A percentile compares a stretch with the other conserved stretches of the same genome.
Conservation (phyloP, 2,888 invertebrate genomes). For the Koerneria pararmatus region DNA sequence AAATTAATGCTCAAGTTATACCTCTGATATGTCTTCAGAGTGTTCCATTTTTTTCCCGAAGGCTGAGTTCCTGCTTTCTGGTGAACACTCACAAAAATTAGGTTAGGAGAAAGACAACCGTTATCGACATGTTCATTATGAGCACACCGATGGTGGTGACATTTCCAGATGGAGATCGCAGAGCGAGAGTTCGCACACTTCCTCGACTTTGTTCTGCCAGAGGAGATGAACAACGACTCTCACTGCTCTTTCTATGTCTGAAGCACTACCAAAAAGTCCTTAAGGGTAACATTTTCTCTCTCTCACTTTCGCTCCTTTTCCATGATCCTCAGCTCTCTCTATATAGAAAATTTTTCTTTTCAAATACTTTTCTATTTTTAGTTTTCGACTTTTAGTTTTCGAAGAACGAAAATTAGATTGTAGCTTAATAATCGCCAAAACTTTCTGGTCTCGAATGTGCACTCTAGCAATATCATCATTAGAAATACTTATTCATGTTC, state of each 20-base stretch:
- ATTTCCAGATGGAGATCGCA: conserved; percentile 30
- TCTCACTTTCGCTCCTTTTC: conserved; percentile 1
- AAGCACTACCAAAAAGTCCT: conserved; percentile 14
- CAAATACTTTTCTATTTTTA: no score
- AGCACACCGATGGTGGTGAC: conserved; percentile 31
- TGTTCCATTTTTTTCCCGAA: no score
- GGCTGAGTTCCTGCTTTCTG: no score
- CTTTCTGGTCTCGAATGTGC: no score
- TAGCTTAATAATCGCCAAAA: no score
- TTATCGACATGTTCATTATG: conserved; percentile 26
- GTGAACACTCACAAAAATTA: no score
- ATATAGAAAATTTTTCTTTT: background rate
- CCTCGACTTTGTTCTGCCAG: conserved; percentile 39
- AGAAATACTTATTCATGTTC: no score
- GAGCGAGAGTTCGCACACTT: conserved; percentile 41
- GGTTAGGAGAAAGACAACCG: background rate
- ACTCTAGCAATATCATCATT: no score
- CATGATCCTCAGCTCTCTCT: background rate
- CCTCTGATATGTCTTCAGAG: no score
- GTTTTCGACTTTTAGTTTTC: no score
- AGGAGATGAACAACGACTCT: conserved; percentile 36
- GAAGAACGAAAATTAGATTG: no score
- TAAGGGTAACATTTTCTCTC: background rate
- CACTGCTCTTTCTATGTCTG: conserved; percentile 37
- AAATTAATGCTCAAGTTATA: no score